phyloP scores from a whole-genome alignment of 1,140 invertebrate genomes.

The Saccostrea echinata region DNA sequence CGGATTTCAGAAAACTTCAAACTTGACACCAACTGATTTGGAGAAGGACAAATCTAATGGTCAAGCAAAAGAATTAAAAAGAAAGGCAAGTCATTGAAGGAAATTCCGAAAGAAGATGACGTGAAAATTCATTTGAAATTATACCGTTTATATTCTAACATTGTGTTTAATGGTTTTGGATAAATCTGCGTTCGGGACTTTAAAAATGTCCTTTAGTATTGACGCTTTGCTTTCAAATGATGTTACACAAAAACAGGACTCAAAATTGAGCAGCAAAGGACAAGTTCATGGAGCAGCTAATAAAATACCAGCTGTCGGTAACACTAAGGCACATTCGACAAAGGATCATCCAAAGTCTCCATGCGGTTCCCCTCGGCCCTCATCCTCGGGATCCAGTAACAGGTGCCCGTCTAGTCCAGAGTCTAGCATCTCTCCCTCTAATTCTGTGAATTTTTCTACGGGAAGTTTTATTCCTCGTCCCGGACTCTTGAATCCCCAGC shows the following conservation, averaged over 20 bases:
- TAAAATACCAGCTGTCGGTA: not conserved
- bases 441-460: slow-evolving; percentile 57
- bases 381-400: slow-evolving; percentile 67
- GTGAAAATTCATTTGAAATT: not conserved
- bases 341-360: slow-evolving; percentile 30
- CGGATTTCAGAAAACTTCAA: slow-evolving; percentile 1
- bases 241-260: slow-evolving; percentile 42
- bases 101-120: not conserved
- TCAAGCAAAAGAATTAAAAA: not conserved
- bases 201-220: slow-evolving; percentile 70
- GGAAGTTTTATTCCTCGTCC: slow-evolving; percentile 71
- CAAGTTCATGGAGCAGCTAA: not conserved
- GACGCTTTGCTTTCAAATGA: slow-evolving; percentile 72
- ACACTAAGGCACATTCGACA: slow-evolving; percentile 33
- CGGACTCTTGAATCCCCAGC: slow-evolving; percentile 71
- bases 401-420: slow-evolving; percentile 69
- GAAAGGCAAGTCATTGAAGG: not conserved
- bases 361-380: slow-evolving; percentile 57
- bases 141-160: not conserved
- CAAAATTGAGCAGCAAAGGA: slow-evolving; percentile 41
- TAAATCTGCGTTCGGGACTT: not conserved
- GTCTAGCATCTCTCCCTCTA: slow-evolving; percentile 65
- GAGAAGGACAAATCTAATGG: not conserved
- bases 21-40: not conserved
- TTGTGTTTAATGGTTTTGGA: slow-evolving; percentile 18